phyloP scores from a whole-genome alignment of 2,888 invertebrate genomes.

The Scotopteryx bipunctaria region DNA sequence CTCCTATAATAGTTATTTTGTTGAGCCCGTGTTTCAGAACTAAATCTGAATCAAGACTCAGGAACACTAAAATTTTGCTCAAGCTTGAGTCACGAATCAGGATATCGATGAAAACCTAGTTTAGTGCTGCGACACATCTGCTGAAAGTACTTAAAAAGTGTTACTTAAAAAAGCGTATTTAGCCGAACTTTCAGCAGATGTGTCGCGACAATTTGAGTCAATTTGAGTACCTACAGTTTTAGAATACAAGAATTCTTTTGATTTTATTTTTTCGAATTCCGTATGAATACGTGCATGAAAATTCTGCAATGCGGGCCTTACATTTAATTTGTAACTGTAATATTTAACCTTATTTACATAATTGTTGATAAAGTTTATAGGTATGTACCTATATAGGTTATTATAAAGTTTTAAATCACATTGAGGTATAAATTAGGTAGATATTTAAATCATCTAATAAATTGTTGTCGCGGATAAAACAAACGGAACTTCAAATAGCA shows the following conservation, averaged over 20 bases:
- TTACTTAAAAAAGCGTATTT: too few species aligned
- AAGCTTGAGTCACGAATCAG: too few species aligned
- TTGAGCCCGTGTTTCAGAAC: background rate
- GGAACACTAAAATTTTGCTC: background rate
- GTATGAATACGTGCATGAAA: too few species aligned
- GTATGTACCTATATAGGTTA: constrained; percentile 15
- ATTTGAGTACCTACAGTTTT: background rate
- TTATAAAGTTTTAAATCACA: constrained; percentile 9
- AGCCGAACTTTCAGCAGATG: too few species aligned
- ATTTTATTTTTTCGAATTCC: background rate
- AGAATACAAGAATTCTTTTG: background rate
- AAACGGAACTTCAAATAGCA: background rate
- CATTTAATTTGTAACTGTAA: too few species aligned
- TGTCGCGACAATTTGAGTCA: too few species aligned
- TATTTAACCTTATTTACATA: constrained; percentile 17
- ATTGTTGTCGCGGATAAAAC: background rate
- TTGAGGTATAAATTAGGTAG: constrained; percentile 16
- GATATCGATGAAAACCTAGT: too few species aligned
- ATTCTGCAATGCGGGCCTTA: too few species aligned
- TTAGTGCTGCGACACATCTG: too few species aligned
- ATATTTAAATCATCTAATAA: constrained; percentile 8
- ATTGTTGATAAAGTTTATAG: constrained; percentile 14
- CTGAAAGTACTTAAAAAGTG: too few species aligned
- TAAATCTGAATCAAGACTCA: background rate
- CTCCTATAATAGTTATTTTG: constrained; percentile 9